Percentiles rank a stretch among this genome's conserved stretches.
Evolutionary conservation across 2,888 invertebrate species (phyloP).

Genomic region (Macaria liturata): DNA sequence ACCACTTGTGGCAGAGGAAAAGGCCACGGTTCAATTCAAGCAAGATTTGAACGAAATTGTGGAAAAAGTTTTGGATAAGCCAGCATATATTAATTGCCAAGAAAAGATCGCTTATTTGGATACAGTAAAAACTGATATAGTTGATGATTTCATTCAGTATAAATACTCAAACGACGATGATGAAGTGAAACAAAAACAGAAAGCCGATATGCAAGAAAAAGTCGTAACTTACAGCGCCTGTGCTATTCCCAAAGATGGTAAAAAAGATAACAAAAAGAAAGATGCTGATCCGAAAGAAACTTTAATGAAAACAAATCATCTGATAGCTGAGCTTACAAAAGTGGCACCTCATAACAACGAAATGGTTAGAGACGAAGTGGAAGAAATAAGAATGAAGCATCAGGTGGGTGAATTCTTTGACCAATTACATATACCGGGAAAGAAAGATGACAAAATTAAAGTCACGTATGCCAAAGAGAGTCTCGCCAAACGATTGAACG

Average conservation of each 20-base stretch:
- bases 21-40: conserved; percentile 49
- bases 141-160: conserved; percentile 55
- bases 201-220: conserved; percentile 45
- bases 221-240: conserved; percentile 39
- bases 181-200: conserved; percentile 45
- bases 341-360: conserved; percentile 49
- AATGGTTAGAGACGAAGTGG: conserved; percentile 49
- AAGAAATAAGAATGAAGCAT: conserved; percentile 54
- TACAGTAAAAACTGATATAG: conserved; percentile 49
- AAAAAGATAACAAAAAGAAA: conserved; percentile 21
- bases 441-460: conserved; percentile 31
- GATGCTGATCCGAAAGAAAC: conserved; percentile 14
- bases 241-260: background rate
- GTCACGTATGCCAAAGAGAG: conserved; percentile 40
- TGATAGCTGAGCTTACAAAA: conserved; percentile 57
- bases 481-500: conserved; percentile 51
- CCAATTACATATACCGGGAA: conserved; percentile 35
- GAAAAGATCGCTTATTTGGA: conserved; percentile 37
- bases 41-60: conserved; percentile 50
- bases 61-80: conserved; percentile 42
- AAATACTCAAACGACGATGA: conserved; percentile 47
- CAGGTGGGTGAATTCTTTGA: conserved; percentile 54
- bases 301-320: conserved; percentile 49
- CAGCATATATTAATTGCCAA: conserved; percentile 20
- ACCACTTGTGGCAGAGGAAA: conserved; percentile 51